phyloP scores from a whole-genome alignment of 2,888 invertebrate genomes.

The Corbicula japonica region DNA sequence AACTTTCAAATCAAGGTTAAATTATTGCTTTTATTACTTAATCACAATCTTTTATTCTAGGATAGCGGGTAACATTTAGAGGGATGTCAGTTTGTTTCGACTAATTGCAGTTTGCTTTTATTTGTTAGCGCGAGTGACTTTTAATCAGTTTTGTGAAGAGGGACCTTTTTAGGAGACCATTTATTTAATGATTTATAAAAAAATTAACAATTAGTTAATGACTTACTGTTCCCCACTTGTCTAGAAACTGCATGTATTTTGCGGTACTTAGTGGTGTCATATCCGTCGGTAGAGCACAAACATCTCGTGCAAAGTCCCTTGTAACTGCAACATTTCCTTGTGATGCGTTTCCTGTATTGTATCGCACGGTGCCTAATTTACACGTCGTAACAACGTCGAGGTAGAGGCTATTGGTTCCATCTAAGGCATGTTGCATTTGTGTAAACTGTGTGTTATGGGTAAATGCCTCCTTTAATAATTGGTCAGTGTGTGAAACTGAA shows the following conservation, averaged over 20 bases:
- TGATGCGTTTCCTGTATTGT: constrained; percentile 14
- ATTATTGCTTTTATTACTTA: no score
- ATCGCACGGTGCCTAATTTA: constrained; percentile 4
- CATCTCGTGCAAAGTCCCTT: constrained; percentile 21
- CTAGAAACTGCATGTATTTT: constrained; percentile 43
- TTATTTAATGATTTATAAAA: no score
- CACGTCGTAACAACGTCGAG: constrained; percentile 7
- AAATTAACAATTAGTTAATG: not conserved
- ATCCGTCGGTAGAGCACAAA: no score
- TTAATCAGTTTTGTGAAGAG: no score
- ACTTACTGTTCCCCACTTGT: constrained; percentile 58
- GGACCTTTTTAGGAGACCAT: no score
- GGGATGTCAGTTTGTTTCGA: no score
- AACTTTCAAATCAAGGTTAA: not conserved
- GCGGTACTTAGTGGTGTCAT: not conserved
- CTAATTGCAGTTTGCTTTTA: no score
- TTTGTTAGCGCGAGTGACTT: no score
- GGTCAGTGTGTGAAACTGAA: constrained; percentile 3
- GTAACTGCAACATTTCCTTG: constrained; percentile 22
- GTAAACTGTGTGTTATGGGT: not conserved
- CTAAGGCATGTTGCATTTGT: not conserved
- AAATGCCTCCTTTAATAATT: constrained; percentile 5
- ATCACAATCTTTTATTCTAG: no score
- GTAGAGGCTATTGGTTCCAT: not conserved
- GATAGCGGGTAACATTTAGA: no score